Evolutionary conservation across 2,113 vertebrate genomes (phyloP), one percentile per base, ranked within the genome.

Genomic region (Neofelis nebulosa): DNA sequence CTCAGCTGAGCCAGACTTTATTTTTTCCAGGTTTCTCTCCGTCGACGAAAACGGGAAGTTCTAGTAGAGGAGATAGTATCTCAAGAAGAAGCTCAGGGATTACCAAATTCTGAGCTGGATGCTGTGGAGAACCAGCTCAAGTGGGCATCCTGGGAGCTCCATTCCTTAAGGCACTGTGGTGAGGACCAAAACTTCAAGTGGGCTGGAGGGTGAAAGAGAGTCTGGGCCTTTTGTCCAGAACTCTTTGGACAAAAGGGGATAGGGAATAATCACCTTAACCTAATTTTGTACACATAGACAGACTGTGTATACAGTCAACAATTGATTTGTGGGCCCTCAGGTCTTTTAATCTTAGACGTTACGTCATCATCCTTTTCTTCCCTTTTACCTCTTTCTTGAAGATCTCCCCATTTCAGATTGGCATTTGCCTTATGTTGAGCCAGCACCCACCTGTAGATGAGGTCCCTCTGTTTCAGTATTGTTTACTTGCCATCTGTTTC

Each of bases 71-170:
- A 98, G 31, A 79, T 95, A 4, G 97, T 95, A n/a, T 97, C 97
- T 97, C 98, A 95, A 78, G 98, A 97, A 50, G 98, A 93, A 63
- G 91, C 94, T 94, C 97, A 97, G 96, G 97, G 91, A 69, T 94
- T 98, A 91, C 97, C 97, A 36, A 97, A 23, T 85, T 97, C 98
- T 85, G 98, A 97, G 97, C 97, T 98, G 4, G 98, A 98, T 69
- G 97, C 97, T 74, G 97, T 98, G 91, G 98, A 98, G 90, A 98
- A 98, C 94, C 98, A 98, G 91, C 97, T 98, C 85, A 98, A 98
- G 38, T 98, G 97, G 98, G 97, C 98, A 65, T 98, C 98, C 76
- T 98, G 98, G 98, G 98, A 98, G 68, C 97, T 98, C 29, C 97
- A 98, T 87, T 98, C 98, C 31, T 89, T 98, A n/a, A 88, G 98